Evolutionary conservation across 2,113 vertebrate genomes (phyloP), one percentile per base, ranked within the genome.

Genomic region (Oncorhynchus clarkii): DNA sequence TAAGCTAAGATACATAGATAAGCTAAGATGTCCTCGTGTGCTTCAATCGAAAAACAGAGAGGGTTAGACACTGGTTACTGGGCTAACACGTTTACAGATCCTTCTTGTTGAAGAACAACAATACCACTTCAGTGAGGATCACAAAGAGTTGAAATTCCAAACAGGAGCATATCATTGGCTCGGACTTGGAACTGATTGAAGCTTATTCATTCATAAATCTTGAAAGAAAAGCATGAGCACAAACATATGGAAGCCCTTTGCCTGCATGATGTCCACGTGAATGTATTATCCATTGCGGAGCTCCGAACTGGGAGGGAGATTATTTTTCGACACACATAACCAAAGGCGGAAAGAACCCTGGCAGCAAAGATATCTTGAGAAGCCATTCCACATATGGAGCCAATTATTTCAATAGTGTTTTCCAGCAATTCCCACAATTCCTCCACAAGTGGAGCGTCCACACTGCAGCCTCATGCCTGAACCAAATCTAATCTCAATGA

Each of bases 161-260:
- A 82, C 85, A 84, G 79, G 74, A 77, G 79, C 72, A 73, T 70
- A 74, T 81, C 70, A 83, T 60, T 64, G 76, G 71, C 78, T 24
- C 72, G 45, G 76, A 78, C 80, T 75, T 5, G 70, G 69, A 68
- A 81, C 78, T 71, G 75, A 83, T 75, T 84, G 86, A 88, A 80
- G 83, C 82, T 75, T 9, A 79, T 89, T 92, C 88, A 91, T 93
- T 92, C 88, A 91, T 92, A 88, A 88, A 87, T 90, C 84, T 89
- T 86, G 75, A 88, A 90, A 90, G 85, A 75, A 72, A 87, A 82
- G 78, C 71, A 74, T 81, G 86, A 72, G 70, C 79, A 72, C 72
- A 75, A 67, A 82, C 91, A 93, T 88, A 78, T 93, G 91, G 89
- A 92, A 91, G 81, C 84, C 70, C 78, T 92, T 91, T 87, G 70